Conservation (phyloP, 1,140 invertebrate species). For the Helicoverpa armigera region DNA sequence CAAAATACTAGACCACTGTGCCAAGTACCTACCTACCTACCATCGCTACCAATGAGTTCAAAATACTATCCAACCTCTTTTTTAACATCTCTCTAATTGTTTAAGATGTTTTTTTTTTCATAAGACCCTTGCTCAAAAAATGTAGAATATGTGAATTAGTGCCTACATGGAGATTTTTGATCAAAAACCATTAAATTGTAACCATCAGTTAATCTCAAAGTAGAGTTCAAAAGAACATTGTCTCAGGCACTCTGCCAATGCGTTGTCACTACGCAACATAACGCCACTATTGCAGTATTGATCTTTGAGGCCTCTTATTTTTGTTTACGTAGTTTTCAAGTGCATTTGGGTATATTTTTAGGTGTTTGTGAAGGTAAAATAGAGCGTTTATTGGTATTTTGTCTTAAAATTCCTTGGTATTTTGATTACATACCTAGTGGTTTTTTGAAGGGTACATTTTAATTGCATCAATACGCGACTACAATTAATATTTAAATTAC, state of each 20-base stretch:
- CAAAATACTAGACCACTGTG: neutral
- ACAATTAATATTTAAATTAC: too few species aligned
- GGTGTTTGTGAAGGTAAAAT: neutral
- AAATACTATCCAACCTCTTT: too few species aligned
- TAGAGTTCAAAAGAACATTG: neutral
- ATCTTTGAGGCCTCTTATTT: neutral
- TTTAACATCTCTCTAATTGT: too few species aligned
- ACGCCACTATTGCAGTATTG: neutral
- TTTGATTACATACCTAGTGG: too few species aligned
- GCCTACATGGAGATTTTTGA: too few species aligned
- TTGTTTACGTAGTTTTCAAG: conserved; percentile 25
- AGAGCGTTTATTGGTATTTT: neutral
- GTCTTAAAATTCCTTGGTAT: too few species aligned
- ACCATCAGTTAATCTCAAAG: neutral
- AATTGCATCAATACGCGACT: too few species aligned
- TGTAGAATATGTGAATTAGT: too few species aligned
- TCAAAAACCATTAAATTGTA: neutral
- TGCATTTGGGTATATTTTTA: neutral
- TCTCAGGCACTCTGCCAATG: neutral
- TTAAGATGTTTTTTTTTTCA: neutral
- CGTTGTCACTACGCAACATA: conserved; percentile 2
- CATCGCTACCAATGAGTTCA: neutral
- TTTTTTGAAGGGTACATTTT: too few species aligned
- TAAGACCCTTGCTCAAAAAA: too few species aligned
- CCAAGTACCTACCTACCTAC: neutral